Conservation (phyloP, 1,140 invertebrate genomes). For the Chymomyza costata region DNA sequence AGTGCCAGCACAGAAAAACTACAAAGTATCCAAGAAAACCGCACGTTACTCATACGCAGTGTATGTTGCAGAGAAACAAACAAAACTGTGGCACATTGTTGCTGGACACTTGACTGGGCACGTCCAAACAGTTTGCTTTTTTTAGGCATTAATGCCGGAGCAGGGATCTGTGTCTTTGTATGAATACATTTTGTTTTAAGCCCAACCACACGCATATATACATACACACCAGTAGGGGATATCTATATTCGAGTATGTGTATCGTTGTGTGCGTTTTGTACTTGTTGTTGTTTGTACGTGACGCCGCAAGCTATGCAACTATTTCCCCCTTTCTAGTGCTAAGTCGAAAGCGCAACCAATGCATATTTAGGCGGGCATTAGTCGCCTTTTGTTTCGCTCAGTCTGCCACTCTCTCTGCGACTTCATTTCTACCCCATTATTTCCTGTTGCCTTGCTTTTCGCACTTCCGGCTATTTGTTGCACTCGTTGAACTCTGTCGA, state of each 20-base stretch:
- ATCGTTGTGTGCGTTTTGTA: not conserved
- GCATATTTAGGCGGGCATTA: slow-evolving; percentile 34
- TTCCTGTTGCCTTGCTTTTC: slow-evolving; percentile 2
- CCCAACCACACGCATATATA: slow-evolving; percentile 4
- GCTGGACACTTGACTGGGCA: slow-evolving; percentile 17
- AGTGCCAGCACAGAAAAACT: slow-evolving; percentile 18
- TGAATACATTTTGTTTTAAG: slow-evolving; percentile 47
- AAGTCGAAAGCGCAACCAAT: slow-evolving; percentile 1
- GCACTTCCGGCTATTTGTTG: slow-evolving; percentile 29
- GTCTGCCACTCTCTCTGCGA: too few relatives aligned
- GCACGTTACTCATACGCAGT: slow-evolving; percentile 65
- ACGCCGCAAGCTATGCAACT: slow-evolving; percentile 13
- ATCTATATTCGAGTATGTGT: too few relatives aligned
- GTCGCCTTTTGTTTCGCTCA: slow-evolving; percentile 2
- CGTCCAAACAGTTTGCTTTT: slow-evolving; percentile 57
- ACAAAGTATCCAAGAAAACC: slow-evolving; percentile 43
- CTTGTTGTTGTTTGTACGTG: slow-evolving; percentile 30
- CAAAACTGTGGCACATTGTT: slow-evolving; percentile 12
- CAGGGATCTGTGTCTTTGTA: slow-evolving; percentile 41
- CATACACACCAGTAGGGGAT: too few relatives aligned
- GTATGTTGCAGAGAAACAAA: slow-evolving; percentile 25
- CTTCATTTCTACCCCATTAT: too few relatives aligned
- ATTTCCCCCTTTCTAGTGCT: slow-evolving; percentile 4
- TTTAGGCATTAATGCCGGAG: slow-evolving; percentile 55
- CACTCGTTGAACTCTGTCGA: slow-evolving; percentile 35